Evolutionary conservation across 2,113 vertebrate species (phyloP), one percentile per base, ranked within the genome.

Genomic region (Trematomus loennbergii): DNA sequence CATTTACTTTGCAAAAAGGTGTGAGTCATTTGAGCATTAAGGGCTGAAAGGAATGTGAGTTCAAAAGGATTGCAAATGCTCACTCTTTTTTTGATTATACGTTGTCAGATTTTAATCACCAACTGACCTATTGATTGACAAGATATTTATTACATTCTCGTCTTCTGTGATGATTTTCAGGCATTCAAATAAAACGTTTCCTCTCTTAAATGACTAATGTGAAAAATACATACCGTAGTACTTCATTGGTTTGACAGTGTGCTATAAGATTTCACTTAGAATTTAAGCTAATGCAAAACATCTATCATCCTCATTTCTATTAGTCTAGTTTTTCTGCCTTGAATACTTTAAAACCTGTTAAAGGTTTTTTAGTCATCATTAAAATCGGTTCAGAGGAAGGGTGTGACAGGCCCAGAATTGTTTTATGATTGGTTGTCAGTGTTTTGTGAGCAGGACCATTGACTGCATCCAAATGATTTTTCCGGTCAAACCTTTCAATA

Each of bases 1-100:
- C 3, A 29, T 29, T 29, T 4, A 3, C 29, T 29, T 29, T 40
- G 40, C 45, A 73, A 55, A 73, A 55, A 66, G 46, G 43, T 67
- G 46, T 29, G 60, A 54, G 57, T 55, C 58, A 74, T 62, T 60
- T 12, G 4, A 75, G 72, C 40, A 20, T 48, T 15, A 50, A 43
- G 10, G 60, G 67, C 17, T 64, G 78, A 76, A 61, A 33, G 40
- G n/a, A 48, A 9, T 4, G 29, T 15, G 15, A 48, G 43, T 43
- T n/a, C 4, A 64, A 72, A 70, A 33, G 29, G 22, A 53, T 36
- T 65, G 45, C 22, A 55, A 33, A 33, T 20, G 57, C 16, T 62
- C 16, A 22, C 9, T 46, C 36, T 46, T 48, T 63, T 29, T 63
- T 22, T 10, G 15, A 53, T 68, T 36, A 25, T 43, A 43, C 46